Evolutionary conservation across 30 jellyfish, hydroid and myxozoan genomes (phyloP).

Genomic region (Aurelia sp.): DNA sequence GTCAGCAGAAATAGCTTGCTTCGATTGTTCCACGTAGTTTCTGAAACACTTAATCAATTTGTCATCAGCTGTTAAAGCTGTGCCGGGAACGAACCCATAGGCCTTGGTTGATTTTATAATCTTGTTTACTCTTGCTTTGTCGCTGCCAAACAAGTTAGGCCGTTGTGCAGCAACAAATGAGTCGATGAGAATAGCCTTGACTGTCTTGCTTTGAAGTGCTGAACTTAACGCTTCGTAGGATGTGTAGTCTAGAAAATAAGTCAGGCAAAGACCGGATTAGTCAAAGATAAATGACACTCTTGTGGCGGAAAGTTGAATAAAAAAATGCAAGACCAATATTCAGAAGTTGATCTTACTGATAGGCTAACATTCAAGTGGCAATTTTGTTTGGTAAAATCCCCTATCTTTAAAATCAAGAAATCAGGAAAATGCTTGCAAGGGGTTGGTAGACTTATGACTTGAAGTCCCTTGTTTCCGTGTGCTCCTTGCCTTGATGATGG

Average conservation of each 20-base stretch:
- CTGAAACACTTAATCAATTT: constrained; percentile 58
- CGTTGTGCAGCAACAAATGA: constrained; percentile 91
- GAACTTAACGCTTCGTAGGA: constrained; percentile 44
- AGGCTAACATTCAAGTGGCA: too few relatives aligned
- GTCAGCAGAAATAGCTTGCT: constrained; percentile 69
- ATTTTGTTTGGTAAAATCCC: too few relatives aligned
- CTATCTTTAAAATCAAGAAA: too few relatives aligned
- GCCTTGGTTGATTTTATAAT: constrained; percentile 64
- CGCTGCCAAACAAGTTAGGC: constrained; percentile 21
- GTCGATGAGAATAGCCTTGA: constrained; percentile 84
- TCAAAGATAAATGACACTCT: too few relatives aligned
- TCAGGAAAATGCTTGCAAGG: too few relatives aligned
- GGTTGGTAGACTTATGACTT: too few relatives aligned
- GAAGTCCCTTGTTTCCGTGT: too few relatives aligned
- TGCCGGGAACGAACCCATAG: constrained; percentile 87
- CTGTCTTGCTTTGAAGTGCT: constrained; percentile 52
- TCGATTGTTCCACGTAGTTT: constrained; percentile 63
- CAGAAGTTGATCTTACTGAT: too few relatives aligned
- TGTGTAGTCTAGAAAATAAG: constrained; percentile 46
- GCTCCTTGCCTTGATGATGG: too few relatives aligned
- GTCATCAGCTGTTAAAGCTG: constrained; percentile 18
- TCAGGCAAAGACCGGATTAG: too few relatives aligned
- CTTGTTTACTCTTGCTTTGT: constrained; percentile 81
- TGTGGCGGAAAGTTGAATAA: too few relatives aligned
- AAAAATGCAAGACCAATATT: too few relatives aligned